phyloP scores from a whole-genome alignment of 2,113 vertebrate species.

The Choloepus hoffmanni region DNA sequence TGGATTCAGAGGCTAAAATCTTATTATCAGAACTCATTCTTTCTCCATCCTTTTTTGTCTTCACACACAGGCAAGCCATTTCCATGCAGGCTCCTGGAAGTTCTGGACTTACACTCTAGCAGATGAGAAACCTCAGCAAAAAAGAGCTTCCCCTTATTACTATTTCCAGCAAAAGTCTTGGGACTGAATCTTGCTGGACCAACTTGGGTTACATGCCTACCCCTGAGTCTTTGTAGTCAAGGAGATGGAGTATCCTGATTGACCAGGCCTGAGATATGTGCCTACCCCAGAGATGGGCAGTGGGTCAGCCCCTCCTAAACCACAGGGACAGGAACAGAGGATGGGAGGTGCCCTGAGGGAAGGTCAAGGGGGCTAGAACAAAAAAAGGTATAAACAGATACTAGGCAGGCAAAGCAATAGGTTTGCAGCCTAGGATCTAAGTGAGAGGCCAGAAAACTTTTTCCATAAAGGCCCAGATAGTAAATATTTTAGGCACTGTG shows the following conservation, averaged over 20 bases:
- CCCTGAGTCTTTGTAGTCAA: neutral
- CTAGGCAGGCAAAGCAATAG: neutral
- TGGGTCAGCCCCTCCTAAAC: neutral
- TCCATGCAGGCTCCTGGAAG: neutral
- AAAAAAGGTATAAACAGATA: neutral
- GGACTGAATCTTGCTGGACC: neutral
- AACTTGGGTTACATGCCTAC: neutral
- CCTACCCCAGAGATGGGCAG: neutral
- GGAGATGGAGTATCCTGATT: neutral
- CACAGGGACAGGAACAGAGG: neutral
- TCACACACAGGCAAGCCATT: neutral
- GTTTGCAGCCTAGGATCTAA: neutral
- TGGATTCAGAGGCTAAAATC: constrained; percentile 25
- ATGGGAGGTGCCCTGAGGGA: neutral
- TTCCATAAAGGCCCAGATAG: neutral
- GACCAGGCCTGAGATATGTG: neutral
- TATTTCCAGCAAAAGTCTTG: neutral
- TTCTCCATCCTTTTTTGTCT: neutral
- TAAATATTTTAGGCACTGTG: neutral
- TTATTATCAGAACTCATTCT: neutral
- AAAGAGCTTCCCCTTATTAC: neutral
- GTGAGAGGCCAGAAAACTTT: neutral
- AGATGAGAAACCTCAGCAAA: constrained; percentile 39
- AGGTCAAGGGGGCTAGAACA: neutral
- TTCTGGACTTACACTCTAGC: neutral